phyloP scores from a whole-genome alignment of 2,888 invertebrate species.

The Vesta saturnalis region DNA sequence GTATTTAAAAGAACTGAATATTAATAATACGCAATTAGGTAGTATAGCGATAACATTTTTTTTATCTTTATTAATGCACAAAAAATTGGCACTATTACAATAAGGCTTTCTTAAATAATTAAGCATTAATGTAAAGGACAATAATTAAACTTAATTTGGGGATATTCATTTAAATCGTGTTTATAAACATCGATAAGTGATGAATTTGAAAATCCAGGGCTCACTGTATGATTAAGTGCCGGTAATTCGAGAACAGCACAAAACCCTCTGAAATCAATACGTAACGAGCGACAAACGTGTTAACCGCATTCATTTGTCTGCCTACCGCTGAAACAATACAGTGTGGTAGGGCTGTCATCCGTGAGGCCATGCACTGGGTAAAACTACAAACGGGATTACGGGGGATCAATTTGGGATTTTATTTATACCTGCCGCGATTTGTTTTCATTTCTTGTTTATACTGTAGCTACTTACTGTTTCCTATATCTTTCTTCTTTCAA shows the following conservation, averaged over 20 bases:
- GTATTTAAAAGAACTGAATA: too few relatives aligned
- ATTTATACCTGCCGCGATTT: slow-evolving; percentile 28
- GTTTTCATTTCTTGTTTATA: not conserved
- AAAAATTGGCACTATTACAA: too few relatives aligned
- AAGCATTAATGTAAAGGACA: too few relatives aligned
- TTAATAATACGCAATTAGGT: too few relatives aligned
- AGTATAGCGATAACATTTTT: too few relatives aligned
- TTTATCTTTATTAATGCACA: too few relatives aligned
- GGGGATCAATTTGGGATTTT: slow-evolving; percentile 43
- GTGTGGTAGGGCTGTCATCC: slow-evolving; percentile 59
- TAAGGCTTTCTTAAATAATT: too few relatives aligned
- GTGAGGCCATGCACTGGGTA: slow-evolving; percentile 48
- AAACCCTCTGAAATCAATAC: slow-evolving; percentile 61
- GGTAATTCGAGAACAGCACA: slow-evolving; percentile 60
- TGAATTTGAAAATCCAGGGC: slow-evolving; percentile 57
- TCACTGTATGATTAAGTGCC: slow-evolving; percentile 59
- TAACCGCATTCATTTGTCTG: slow-evolving; percentile 64
- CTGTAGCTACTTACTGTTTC: too few relatives aligned
- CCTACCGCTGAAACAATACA: slow-evolving; percentile 63
- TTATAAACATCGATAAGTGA: slow-evolving; percentile 39
- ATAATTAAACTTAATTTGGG: not conserved
- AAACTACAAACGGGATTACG: slow-evolving; percentile 45
- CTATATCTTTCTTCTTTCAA: too few relatives aligned
- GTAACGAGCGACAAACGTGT: slow-evolving; percentile 62
- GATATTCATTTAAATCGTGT: slow-evolving; percentile 15